phyloP scores from a whole-genome alignment of 2,113 vertebrate genomes.

The Melanerpes aurifrons region DNA sequence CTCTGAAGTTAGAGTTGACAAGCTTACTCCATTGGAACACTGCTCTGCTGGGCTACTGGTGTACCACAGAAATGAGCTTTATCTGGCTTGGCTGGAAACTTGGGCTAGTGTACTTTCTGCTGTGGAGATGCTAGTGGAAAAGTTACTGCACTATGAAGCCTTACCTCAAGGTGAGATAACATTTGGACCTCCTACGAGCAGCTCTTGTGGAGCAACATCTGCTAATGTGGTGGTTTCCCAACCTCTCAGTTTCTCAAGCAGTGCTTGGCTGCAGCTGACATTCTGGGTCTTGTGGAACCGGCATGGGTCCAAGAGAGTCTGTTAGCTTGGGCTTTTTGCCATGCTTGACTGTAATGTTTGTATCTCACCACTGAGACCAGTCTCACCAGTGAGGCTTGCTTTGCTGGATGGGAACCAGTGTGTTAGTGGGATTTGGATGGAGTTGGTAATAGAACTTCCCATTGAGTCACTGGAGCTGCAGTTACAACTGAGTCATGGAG shows the following conservation, averaged over 20 bases:
- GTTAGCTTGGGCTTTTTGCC: constrained; percentile 66
- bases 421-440: constrained; percentile 36
- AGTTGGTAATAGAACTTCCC: constrained; percentile 36
- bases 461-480: constrained; percentile 57
- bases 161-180: constrained; percentile 61
- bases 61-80: neutral
- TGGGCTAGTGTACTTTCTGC: neutral
- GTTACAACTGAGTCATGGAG: constrained; percentile 51
- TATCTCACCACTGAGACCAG: constrained; percentile 48
- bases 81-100: constrained; percentile 19
- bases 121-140: neutral
- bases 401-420: constrained; percentile 53
- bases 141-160: neutral
- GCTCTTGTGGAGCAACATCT: constrained; percentile 54
- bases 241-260: constrained; percentile 54
- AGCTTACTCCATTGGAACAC: neutral
- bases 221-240: constrained; percentile 66
- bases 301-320: constrained; percentile 44
- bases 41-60: neutral
- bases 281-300: constrained; percentile 64
- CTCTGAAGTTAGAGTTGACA: neutral
- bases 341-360: constrained; percentile 15
- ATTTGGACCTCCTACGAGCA: constrained; percentile 59
- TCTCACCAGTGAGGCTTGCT: constrained; percentile 64
- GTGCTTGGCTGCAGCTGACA: neutral